phyloP scores from a whole-genome alignment of 2,113 vertebrate species.

The Chrysemys picta region DNA sequence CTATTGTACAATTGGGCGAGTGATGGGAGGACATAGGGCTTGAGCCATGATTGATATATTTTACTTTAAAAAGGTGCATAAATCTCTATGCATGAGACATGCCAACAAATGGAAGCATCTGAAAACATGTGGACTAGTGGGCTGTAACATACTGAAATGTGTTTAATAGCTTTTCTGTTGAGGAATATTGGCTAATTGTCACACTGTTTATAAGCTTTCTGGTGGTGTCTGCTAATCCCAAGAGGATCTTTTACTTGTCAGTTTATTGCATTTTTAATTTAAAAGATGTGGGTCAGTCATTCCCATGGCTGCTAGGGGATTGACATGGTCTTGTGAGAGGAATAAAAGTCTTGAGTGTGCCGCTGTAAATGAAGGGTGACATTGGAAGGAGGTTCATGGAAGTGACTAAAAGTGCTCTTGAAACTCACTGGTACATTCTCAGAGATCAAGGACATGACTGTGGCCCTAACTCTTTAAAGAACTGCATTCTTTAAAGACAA shows the following conservation, averaged over 20 bases:
- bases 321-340: background rate
- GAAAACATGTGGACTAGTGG: background rate
- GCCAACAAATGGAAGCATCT: background rate
- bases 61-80: background rate
- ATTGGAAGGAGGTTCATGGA: background rate
- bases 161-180: background rate
- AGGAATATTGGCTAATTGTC: background rate
- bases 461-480: background rate
- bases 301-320: background rate
- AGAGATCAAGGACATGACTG: background rate
- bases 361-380: background rate
- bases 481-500: background rate
- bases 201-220: background rate
- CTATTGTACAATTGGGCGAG: background rate
- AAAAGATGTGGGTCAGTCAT: background rate
- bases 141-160: background rate
- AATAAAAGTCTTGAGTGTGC: background rate
- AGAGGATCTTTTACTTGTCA: background rate
- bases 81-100: background rate
- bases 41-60: background rate
- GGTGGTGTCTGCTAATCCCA: fast-evolving
- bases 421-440: background rate
- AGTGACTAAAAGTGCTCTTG: background rate
- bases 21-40: background rate
- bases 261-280: background rate